These are phyloP conservation scores for Ctena decussata DNA, from an alignment of 2,888 invertebrate genomes.

Conservation along the genomic window DNA sequence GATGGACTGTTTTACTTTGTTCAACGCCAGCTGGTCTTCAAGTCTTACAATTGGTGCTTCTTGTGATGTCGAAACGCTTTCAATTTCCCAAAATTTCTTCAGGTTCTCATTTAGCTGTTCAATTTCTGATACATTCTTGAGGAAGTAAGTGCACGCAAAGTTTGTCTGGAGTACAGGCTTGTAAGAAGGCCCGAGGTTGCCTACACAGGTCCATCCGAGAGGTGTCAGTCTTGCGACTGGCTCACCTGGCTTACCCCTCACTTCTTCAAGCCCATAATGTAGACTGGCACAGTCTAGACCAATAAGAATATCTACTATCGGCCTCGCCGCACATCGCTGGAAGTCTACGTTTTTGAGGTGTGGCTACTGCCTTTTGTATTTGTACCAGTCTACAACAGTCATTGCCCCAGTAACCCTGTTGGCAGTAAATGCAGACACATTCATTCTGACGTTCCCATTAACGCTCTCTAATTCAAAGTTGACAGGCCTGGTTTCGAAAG, in stretches of 20 bases:
- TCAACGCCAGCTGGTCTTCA: background rate
- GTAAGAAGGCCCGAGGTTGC: conserved; percentile 20
- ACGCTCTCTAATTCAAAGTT: conserved; percentile 23
- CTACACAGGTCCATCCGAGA: conserved; percentile 63
- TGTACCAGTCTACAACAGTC: conserved; percentile 45
- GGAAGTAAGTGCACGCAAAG: conserved; percentile 16
- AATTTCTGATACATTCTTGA: conserved; percentile 1
- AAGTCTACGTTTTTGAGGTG: conserved; percentile 47
- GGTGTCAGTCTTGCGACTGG: conserved; percentile 45
- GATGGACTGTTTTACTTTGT: conserved; percentile 5
- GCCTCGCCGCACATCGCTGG: background rate
- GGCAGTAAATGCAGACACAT: conserved; percentile 30
- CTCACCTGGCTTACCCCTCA: conserved; percentile 43
- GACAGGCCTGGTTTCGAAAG: conserved; percentile 49
- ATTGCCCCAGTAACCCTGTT: conserved; percentile 44
- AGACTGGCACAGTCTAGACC: conserved; percentile 52
- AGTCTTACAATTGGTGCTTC: background rate
- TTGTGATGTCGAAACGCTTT: background rate
- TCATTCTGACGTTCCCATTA: conserved; percentile 9
- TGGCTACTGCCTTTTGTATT: conserved; percentile 16
- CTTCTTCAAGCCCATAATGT: conserved; percentile 39
- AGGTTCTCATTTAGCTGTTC: conserved; percentile 3
- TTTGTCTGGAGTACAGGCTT: background rate
- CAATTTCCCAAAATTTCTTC: conserved; percentile 51
- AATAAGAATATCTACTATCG: conserved; percentile 38